phyloP scores from a whole-genome alignment of 2,888 invertebrate genomes.

The Brenthis ino region DNA sequence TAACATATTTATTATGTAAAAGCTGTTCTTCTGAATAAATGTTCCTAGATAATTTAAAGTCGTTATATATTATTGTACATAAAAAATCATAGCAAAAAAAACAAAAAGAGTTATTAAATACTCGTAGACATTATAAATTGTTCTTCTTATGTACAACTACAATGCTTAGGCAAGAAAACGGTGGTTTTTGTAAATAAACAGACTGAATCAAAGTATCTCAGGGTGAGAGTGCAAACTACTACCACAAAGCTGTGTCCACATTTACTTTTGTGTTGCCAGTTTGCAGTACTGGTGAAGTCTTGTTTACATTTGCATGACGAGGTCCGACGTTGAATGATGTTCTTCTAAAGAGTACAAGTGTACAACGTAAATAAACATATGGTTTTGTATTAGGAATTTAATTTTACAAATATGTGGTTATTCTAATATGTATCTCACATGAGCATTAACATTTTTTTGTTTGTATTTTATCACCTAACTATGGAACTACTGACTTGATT shows the following conservation, averaged over 20 bases:
- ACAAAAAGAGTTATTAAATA: slow-evolving; percentile 3
- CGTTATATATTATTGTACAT: no score
- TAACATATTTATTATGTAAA: no score
- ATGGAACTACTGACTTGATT: no score
- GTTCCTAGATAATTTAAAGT: no score
- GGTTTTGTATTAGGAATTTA: neutral
- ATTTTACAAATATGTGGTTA: neutral
- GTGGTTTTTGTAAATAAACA: slow-evolving; percentile 40
- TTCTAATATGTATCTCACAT: no score
- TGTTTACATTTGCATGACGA: slow-evolving; percentile 45
- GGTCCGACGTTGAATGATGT: slow-evolving; percentile 17
- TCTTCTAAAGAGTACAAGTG: slow-evolving; percentile 8
- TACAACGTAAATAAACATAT: neutral
- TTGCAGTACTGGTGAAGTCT: slow-evolving; percentile 46
- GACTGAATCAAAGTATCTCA: slow-evolving; percentile 50
- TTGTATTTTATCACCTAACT: no score
- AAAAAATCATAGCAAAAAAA: neutral
- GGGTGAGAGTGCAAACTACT: slow-evolving; percentile 46
- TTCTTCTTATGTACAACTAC: neutral
- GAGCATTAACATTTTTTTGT: no score
- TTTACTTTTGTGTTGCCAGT: slow-evolving; percentile 52
- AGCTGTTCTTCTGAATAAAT: no score
- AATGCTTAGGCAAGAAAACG: slow-evolving; percentile 21
- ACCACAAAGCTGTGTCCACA: slow-evolving; percentile 49
- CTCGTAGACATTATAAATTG: slow-evolving; percentile 1